Evolutionary conservation across 2,113 vertebrate genomes (phyloP).

Genomic region (Felis catus): DNA sequence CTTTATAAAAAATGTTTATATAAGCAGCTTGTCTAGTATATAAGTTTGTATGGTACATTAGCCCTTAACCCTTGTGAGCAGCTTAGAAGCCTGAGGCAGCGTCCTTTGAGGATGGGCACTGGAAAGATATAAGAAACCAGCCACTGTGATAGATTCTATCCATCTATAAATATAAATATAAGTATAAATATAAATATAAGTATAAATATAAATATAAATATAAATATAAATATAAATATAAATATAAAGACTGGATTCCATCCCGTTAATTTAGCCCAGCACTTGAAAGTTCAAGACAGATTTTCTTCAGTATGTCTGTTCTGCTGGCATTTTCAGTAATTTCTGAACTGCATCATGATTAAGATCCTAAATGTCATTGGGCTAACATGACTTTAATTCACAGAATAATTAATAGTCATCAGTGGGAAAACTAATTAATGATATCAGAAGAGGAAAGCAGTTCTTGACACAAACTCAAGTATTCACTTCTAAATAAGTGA

Average conservation of each 20-base stretch:
- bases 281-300: constrained; percentile 61
- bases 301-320: constrained; percentile 65
- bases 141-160: background rate
- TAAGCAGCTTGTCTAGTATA: background rate
- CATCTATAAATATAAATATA: too few relatives aligned
- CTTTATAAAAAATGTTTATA: background rate
- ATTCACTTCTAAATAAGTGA: constrained; percentile 51
- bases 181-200: too few relatives aligned
- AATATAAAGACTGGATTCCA: background rate
- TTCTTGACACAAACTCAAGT: background rate
- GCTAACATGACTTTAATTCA: constrained; percentile 60
- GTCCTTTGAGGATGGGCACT: background rate
- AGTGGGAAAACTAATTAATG: constrained; percentile 19
- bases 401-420: constrained; percentile 10
- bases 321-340: constrained; percentile 69
- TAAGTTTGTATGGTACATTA: background rate
- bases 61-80: background rate
- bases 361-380: background rate
- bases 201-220: background rate
- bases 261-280: constrained; percentile 47
- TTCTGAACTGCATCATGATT: constrained; percentile 38
- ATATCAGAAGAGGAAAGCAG: constrained; percentile 36
- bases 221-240: too few relatives aligned
- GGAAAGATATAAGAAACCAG: background rate
- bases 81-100: background rate